Evolutionary conservation across 2,888 invertebrate genomes (phyloP).

Genomic region (Cephus spinipes): DNA sequence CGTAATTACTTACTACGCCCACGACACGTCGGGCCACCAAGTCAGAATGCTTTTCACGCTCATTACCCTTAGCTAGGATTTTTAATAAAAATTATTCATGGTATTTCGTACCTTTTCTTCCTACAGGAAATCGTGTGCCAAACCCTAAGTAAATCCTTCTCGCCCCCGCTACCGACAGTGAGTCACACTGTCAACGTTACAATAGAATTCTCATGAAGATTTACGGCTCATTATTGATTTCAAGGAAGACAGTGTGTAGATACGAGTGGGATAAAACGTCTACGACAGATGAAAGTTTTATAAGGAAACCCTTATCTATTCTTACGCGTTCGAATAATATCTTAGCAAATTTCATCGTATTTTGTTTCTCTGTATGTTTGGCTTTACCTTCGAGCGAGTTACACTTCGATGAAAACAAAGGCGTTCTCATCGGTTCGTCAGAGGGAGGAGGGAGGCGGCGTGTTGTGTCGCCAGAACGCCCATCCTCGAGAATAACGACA

Average conservation of each 20-base stretch:
- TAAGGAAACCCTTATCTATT: background rate
- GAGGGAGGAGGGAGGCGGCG: background rate
- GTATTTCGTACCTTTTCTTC: background rate
- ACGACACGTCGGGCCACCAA: slow-evolving; percentile 44
- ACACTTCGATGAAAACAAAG: background rate
- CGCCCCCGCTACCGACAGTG: slow-evolving; percentile 16
- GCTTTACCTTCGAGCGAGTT: background rate
- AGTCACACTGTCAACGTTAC: slow-evolving; percentile 29
- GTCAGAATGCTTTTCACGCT: slow-evolving; percentile 61
- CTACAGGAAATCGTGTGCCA: background rate
- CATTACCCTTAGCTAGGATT: slow-evolving; percentile 64
- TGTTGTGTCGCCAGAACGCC: background rate
- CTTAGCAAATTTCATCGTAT: background rate
- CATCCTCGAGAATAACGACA: background rate
- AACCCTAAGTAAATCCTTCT: background rate
- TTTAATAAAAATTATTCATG: slow-evolving; percentile 16
- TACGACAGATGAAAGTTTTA: background rate
- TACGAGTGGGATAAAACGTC: background rate
- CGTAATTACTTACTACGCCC: slow-evolving; percentile 24
- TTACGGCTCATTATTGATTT: slow-evolving; percentile 65
- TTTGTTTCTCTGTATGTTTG: background rate
- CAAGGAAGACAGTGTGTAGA: slow-evolving; percentile 35
- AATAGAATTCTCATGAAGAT: slow-evolving; percentile 41
- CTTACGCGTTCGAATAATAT: background rate
- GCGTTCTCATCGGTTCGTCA: background rate